Conservation (phyloP, 2,797 vertebrate genomes). For the Mergus octosetaceus region DNA sequence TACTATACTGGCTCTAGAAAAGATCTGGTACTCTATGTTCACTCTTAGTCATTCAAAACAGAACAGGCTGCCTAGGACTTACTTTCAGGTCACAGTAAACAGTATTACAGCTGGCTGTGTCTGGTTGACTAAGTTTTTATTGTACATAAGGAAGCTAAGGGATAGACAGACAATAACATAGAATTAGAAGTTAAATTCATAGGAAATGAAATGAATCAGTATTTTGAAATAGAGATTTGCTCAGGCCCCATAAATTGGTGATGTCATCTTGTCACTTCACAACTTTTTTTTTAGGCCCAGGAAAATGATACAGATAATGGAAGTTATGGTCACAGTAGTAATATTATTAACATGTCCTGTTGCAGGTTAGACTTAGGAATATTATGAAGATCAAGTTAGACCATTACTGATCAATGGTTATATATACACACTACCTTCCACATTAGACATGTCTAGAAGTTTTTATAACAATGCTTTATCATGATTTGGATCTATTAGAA, state of each 20-base stretch:
- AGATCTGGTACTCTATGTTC: background rate
- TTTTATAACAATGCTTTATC: background rate
- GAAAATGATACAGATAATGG: background rate
- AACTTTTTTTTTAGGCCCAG: background rate
- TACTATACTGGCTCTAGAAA: background rate
- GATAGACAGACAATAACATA: background rate
- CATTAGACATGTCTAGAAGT: background rate
- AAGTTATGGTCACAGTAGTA: background rate
- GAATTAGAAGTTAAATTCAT: background rate
- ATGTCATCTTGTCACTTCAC: background rate
- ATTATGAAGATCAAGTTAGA: background rate
- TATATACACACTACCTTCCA: background rate
- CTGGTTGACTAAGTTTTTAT: background rate
- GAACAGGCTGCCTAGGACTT: background rate
- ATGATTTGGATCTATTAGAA: background rate
- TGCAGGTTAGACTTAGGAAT: accelerated
- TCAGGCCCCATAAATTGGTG: background rate
- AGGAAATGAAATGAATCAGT: background rate
- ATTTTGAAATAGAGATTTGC: background rate
- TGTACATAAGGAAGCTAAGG: background rate
- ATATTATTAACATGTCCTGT: background rate
- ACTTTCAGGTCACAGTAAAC: background rate
- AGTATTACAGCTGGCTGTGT: background rate
- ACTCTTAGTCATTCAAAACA: background rate
- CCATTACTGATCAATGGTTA: accelerated